Evolutionary conservation across 1,140 invertebrate species (phyloP).

Genomic region (Solenopsis fugax): DNA sequence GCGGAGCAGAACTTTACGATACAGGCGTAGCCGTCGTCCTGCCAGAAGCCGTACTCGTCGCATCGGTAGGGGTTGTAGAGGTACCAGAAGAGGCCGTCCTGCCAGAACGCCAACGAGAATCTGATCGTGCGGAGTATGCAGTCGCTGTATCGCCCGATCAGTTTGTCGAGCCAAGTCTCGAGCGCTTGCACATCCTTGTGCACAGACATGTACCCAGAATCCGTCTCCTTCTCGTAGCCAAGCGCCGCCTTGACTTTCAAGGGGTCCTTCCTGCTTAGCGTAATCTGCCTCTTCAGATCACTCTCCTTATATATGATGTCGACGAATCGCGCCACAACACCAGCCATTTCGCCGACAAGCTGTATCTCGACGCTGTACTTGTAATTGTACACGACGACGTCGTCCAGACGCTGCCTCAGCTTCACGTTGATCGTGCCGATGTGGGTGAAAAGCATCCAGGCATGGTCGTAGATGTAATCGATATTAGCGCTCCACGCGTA

Average conservation of each 20-base stretch:
- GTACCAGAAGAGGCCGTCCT: constrained; percentile 82
- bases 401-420: constrained; percentile 77
- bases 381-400: constrained; percentile 83
- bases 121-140: constrained; percentile 78
- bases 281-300: constrained; percentile 32
- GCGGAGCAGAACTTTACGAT: constrained; percentile 80
- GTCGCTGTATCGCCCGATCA: constrained; percentile 71
- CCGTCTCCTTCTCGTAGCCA: constrained; percentile 69
- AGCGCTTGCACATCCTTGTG: constrained; percentile 65
- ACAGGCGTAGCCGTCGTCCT: constrained; percentile 76
- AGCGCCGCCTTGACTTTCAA: constrained; percentile 70
- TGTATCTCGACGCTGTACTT: constrained; percentile 81
- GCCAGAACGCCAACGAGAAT: constrained; percentile 81
- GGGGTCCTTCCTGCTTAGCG: constrained; percentile 74
- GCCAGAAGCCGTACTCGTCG: constrained; percentile 79
- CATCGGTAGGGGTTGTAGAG: constrained; percentile 82
- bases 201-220: constrained; percentile 34
- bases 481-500: constrained; percentile 79
- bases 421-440: constrained; percentile 79
- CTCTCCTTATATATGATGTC: constrained; percentile 69
- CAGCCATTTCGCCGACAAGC: constrained; percentile 74
- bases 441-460: constrained; percentile 81
- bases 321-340: constrained; percentile 27
- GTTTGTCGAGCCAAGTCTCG: constrained; percentile 79
- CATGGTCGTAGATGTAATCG: constrained; percentile 83